phyloP scores from a whole-genome alignment of 2,797 vertebrate species.

The Micromesistius poutassou region DNA sequence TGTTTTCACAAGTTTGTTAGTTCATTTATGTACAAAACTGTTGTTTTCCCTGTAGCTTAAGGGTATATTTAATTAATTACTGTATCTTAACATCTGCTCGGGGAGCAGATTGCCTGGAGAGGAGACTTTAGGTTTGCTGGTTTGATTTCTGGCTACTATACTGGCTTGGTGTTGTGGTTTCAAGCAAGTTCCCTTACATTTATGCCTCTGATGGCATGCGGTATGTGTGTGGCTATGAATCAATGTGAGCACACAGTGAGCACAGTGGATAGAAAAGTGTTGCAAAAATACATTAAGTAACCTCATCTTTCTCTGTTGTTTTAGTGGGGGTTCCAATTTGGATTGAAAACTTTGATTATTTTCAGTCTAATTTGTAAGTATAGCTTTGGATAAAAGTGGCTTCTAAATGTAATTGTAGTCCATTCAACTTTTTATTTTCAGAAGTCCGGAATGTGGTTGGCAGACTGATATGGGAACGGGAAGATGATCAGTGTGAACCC shows the following conservation, averaged over 20 bases:
- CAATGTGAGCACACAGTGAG: not conserved
- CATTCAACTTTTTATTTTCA: slow-evolving; percentile 50
- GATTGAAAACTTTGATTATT: not conserved
- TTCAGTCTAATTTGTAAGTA: not conserved
- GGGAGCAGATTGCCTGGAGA: too few relatives aligned
- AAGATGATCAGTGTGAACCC: slow-evolving; percentile 38
- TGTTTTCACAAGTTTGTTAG: too few relatives aligned
- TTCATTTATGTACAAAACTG: too few relatives aligned
- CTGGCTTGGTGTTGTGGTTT: not conserved
- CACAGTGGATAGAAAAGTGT: slow-evolving; percentile 4
- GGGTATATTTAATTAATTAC: too few relatives aligned
- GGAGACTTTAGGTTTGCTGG: too few relatives aligned
- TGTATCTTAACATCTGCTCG: too few relatives aligned
- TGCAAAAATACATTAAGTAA: not conserved
- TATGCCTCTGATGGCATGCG: not conserved
- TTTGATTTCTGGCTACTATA: not conserved
- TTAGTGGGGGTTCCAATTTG: not conserved
- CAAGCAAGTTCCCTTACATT: not conserved
- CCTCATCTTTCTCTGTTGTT: not conserved
- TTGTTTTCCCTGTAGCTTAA: too few relatives aligned
- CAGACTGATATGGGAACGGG: slow-evolving; percentile 86
- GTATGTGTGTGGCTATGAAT: not conserved
- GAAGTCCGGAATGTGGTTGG: slow-evolving; percentile 83
- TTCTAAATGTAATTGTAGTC: not conserved
- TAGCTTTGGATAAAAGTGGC: not conserved